These are phyloP conservation scores for Dyspetes luteomarginatus DNA, from an alignment of 2,888 invertebrate genomes.

Conservation along the genomic window DNA sequence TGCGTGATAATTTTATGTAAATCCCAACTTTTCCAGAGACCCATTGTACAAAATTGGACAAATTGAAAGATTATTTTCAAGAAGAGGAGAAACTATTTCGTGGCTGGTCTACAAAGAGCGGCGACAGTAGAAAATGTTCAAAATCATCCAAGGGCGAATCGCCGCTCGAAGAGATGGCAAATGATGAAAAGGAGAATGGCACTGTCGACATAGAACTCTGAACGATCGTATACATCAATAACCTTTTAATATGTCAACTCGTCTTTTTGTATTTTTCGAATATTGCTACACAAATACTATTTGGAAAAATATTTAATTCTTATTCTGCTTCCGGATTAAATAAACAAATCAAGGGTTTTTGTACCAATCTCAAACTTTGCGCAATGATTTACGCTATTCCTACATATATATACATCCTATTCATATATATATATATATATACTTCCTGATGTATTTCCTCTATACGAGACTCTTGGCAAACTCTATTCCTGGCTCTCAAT, in stretches of 20 bases:
- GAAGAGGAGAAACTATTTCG: conserved; percentile 76
- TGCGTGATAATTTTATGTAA: conserved; percentile 3
- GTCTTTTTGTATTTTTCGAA: not conserved
- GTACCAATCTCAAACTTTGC: not conserved
- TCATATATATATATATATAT: no score
- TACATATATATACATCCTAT: no score
- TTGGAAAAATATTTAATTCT: not conserved
- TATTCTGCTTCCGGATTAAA: not conserved
- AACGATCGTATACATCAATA: not conserved
- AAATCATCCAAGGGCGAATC: conserved; percentile 44
- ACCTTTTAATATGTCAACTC: not conserved
- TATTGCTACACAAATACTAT: not conserved
- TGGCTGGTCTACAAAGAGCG: conserved; percentile 62
- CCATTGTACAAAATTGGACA: conserved; percentile 70
- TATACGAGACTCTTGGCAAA: no score
- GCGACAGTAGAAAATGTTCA: conserved; percentile 25
- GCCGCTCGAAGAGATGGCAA: not conserved
- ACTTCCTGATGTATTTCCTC: no score
- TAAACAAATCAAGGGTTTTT: not conserved
- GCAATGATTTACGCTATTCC: not conserved
- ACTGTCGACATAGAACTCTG: conserved; percentile 7
- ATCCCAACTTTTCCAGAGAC: conserved; percentile 66
- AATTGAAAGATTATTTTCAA: conserved; percentile 75
- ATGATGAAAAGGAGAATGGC: not conserved
- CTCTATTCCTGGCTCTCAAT: no score